Percentiles rank a stretch among this genome's conserved stretches.
These are phyloP conservation scores for Poecilia gillii DNA, from an alignment of 2,797 vertebrate species.

Conservation along the genomic window DNA sequence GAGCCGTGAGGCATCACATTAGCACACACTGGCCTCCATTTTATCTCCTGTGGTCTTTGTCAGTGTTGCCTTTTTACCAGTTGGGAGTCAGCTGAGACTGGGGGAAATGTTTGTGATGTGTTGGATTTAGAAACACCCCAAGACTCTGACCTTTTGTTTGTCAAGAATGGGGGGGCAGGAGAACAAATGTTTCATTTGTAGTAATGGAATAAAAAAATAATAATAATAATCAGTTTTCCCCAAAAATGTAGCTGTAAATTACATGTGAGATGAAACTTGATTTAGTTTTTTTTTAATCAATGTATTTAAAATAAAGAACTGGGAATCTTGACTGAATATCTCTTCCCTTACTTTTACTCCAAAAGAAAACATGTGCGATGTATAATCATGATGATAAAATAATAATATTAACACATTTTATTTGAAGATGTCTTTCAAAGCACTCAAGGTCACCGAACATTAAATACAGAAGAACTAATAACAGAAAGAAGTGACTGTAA, in stretches of 20 bases:
- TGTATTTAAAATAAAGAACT: background rate
- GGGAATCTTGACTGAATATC: background rate
- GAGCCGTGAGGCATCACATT: slow-evolving; percentile 80
- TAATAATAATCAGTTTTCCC: background rate
- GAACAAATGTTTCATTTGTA: slow-evolving; percentile 2
- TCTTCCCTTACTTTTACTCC: background rate
- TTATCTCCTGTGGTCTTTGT: slow-evolving; percentile 83
- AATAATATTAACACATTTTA: too few relatives aligned
- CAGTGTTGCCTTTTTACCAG: slow-evolving; percentile 83
- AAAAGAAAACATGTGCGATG: background rate
- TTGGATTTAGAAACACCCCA: slow-evolving; percentile 55
- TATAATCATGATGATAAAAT: background rate
- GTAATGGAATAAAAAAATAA: background rate
- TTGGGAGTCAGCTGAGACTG: slow-evolving; percentile 66
- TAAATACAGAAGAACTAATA: too few relatives aligned
- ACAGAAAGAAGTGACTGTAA: too few relatives aligned
- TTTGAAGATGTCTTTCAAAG: too few relatives aligned
- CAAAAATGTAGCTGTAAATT: background rate
- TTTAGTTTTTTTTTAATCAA: background rate
- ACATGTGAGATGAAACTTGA: background rate
- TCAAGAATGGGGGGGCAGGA: slow-evolving; percentile 15
- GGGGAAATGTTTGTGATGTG: slow-evolving; percentile 57
- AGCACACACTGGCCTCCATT: slow-evolving; percentile 81
- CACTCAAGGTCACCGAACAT: too few relatives aligned
- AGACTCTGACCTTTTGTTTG: slow-evolving; percentile 39